A percentile compares a stretch with the other conserved stretches of the same genome.
phyloP scores from a whole-genome alignment of 2,797 vertebrate genomes.

The Protosalanx chinensis region DNA sequence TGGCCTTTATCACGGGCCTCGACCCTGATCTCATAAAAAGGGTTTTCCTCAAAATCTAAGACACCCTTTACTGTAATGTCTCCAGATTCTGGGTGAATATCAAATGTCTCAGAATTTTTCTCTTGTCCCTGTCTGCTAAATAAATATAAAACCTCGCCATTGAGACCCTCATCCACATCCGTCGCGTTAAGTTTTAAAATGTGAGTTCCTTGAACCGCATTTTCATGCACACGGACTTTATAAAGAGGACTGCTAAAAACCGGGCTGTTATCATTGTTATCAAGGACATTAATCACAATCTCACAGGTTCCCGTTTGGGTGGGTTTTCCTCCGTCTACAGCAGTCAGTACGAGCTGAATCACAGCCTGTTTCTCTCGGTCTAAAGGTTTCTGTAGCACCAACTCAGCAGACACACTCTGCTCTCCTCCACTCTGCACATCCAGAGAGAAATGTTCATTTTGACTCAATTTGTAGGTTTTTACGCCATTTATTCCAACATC shows the following conservation, averaged over 20 bases:
- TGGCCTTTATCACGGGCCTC: background rate
- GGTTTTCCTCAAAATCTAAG: constrained; percentile 3
- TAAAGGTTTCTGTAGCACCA: background rate
- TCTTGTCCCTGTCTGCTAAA: constrained; percentile 59
- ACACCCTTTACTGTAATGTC: constrained; percentile 33
- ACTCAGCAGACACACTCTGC: constrained; percentile 4
- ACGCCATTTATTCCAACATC: constrained; percentile 21
- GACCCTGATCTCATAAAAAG: background rate
- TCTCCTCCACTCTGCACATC: constrained; percentile 4
- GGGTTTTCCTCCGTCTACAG: constrained; percentile 53
- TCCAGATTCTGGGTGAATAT: constrained; percentile 10
- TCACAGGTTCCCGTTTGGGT: constrained; percentile 43
- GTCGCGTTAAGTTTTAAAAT: constrained; percentile 54
- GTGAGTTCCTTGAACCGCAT: constrained; percentile 33
- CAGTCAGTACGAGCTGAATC: constrained; percentile 46
- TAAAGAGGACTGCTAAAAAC: constrained; percentile 51
- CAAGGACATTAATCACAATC: constrained; percentile 49
- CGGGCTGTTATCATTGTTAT: constrained; percentile 58
- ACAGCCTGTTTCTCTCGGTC: background rate
- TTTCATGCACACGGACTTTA: constrained; percentile 43
- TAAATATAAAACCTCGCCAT: constrained; percentile 55
- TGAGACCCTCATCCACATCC: constrained; percentile 42
- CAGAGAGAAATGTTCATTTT: constrained; percentile 3
- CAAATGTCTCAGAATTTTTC: constrained; percentile 56
- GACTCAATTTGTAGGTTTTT: background rate